Evolutionary conservation across 2,888 invertebrate genomes (phyloP).

Genomic region (Gastrophysa polygoni): DNA sequence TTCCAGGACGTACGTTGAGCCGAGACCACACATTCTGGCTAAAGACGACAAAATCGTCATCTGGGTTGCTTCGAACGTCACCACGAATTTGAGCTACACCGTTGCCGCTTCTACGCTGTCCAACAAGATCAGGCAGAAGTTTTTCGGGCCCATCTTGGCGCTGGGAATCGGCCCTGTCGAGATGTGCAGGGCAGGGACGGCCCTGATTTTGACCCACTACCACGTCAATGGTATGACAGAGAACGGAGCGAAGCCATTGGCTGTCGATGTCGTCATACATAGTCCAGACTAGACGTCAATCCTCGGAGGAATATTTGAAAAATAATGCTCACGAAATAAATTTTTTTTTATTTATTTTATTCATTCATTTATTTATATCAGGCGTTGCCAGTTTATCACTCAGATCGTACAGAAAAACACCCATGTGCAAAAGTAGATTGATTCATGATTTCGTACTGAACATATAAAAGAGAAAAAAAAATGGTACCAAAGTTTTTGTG

Average conservation of each 20-base stretch:
- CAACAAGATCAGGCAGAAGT: conserved; percentile 50
- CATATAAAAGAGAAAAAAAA: no score
- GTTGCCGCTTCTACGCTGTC: conserved; percentile 51
- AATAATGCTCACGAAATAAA: neutral
- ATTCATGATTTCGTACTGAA: no score
- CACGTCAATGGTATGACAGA: conserved; percentile 50
- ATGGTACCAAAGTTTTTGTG: no score
- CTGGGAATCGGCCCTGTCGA: conserved; percentile 45
- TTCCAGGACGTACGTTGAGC: conserved; percentile 16
- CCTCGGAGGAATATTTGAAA: neutral
- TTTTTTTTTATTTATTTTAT: no score
- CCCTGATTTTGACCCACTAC: conserved; percentile 48
- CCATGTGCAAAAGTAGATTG: no score
- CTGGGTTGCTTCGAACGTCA: conserved; percentile 52
- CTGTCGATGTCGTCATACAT: conserved; percentile 52
- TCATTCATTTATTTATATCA: no score
- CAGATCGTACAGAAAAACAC: no score
- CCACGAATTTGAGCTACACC: conserved; percentile 49
- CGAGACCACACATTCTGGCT: conserved; percentile 2
- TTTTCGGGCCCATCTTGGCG: conserved; percentile 49
- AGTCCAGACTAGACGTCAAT: conserved; percentile 31
- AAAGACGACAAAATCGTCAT: conserved; percentile 49
- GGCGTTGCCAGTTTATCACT: no score
- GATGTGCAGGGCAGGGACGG: conserved; percentile 48
- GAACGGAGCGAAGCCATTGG: conserved; percentile 45